Percentiles rank a stretch among this genome's conserved stretches.
Evolutionary conservation across 2,888 invertebrate genomes (phyloP).

Genomic region (Kryphioiulus occultus): DNA sequence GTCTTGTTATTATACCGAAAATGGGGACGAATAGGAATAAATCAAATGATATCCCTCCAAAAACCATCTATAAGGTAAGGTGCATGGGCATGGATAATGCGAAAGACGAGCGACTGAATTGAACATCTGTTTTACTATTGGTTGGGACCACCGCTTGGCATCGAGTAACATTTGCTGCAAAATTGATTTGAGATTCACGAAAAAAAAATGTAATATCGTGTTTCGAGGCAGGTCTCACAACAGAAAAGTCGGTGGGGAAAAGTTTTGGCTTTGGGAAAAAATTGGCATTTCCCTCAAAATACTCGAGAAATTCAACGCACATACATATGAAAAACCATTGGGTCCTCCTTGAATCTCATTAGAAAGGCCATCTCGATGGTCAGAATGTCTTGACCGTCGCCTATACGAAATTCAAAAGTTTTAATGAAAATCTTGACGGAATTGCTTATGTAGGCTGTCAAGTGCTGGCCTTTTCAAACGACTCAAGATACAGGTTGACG

Average conservation of each 20-base stretch:
- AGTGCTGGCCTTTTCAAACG: no score
- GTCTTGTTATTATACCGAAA: constrained; percentile 25
- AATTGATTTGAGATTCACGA: neutral
- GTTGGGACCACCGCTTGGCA: constrained; percentile 13
- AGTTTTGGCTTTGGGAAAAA: neutral
- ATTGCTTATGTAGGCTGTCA: neutral
- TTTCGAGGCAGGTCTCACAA: constrained; percentile 10
- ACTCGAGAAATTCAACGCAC: neutral
- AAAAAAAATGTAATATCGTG: constrained; percentile 21
- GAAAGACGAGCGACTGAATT: neutral
- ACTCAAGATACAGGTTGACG: no score
- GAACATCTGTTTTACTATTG: constrained; percentile 22
- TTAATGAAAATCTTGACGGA: neutral
- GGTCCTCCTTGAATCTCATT: constrained; percentile 12
- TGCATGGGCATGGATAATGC: constrained; percentile 16
- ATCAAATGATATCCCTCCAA: neutral
- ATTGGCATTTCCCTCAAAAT: neutral
- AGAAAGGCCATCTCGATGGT: neutral
- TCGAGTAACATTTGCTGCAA: constrained; percentile 31
- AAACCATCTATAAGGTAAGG: neutral
- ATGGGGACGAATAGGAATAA: constrained; percentile 22
- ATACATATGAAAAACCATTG: neutral
- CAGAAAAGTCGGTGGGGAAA: neutral
- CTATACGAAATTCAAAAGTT: neutral
- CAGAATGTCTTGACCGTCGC: neutral